These are phyloP conservation scores for Myrmecophaga tridactyla DNA, from an alignment of 2,113 vertebrate species.

Conservation along the genomic window DNA sequence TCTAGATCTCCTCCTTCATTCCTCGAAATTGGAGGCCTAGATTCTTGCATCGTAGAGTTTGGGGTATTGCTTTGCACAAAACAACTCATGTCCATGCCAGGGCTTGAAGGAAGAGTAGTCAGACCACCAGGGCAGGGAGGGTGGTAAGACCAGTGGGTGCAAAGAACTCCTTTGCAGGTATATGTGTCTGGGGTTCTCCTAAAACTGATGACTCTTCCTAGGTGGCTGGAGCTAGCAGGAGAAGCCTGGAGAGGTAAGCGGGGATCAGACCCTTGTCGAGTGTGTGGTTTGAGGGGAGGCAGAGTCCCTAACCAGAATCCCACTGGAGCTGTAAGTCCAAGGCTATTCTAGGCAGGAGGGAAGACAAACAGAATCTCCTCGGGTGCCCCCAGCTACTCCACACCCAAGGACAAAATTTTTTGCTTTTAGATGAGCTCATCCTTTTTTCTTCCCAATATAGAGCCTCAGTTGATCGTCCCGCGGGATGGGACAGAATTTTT, in stretches of 20 bases:
- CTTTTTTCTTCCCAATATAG: not conserved
- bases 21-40: not conserved
- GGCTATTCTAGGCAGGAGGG: not conserved
- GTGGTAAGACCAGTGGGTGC: not conserved
- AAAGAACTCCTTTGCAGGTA: not conserved
- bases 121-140: not conserved
- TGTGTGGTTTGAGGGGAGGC: not conserved
- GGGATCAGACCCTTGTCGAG: not conserved
- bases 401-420: not conserved
- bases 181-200: not conserved
- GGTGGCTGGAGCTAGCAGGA: not conserved
- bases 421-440: not conserved
- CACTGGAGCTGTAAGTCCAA: not conserved
- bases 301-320: not conserved
- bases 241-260: not conserved
- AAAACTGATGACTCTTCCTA: not conserved
- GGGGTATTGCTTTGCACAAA: not conserved
- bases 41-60: not conserved
- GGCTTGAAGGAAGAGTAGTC: not conserved
- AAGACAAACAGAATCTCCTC: not conserved
- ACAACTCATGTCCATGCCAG: not conserved
- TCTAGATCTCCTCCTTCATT: not conserved
- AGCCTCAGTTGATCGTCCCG: too few relatives aligned
- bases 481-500: too few relatives aligned
- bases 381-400: not conserved